Base-by-base conservation (phyloP, 2,888 invertebrate species). In the Cephus rjabovi region DNA sequence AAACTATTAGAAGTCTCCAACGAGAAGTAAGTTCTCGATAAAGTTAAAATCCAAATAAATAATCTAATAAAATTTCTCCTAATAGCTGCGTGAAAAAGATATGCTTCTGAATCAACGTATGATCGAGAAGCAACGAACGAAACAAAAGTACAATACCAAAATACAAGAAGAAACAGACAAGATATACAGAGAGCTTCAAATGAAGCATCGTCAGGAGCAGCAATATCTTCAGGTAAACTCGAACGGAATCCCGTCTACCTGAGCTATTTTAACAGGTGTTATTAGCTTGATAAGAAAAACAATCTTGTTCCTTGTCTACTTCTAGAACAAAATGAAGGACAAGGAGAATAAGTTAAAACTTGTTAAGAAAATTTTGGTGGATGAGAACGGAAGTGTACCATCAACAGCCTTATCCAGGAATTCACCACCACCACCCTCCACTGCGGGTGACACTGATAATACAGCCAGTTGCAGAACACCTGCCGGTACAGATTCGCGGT, bases 81-180 rank as follows among this genome's bases (percentile, higher is more conserved):
- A 11, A 31, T 69, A 90, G 90, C 77, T 93, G 75, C 92, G 91
- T 79, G 93, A 93, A 79, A 92, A 93, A 83, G 93, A 93, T 76
- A 89, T 92, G 89, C 91, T 90, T 68, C 87, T 94, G 0, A 92
- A 92, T 81, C 92, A 93, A 81, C 92, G 92, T 80, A 89, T 92
- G 76, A 89, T 92, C 68, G 94, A 94, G 82, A 93, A 93, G 78
- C 93, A 94, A 78, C 90, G 92, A 82, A 90, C 93, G 34, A 93
- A 93, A 82, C 91, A 92, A 79, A 92, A 89, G 79, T 92, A 92
- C 80, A 91, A 91, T 56, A 89, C 86, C 30, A 93, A 92, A 83
- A 94, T 96, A 35, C 96, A 95, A 0, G 93, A 94, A 1, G 96
- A 96, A 89, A 95, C 95, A 79, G 96, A 96, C 83, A 96, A 95